phyloP scores from a whole-genome alignment of 2,888 invertebrate genomes.

The Agonopterix arenella region DNA sequence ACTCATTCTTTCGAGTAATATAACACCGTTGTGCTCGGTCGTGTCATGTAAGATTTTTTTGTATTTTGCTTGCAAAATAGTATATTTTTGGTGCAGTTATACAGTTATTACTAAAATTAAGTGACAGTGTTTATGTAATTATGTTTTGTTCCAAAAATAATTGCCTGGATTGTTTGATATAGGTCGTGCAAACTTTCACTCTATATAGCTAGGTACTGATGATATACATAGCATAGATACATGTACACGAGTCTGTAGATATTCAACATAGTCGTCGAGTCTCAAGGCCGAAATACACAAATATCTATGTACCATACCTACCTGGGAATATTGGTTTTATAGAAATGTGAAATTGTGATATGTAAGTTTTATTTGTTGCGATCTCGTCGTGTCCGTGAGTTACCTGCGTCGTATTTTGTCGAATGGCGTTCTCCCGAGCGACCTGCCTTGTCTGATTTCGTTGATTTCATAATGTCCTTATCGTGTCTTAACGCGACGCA shows the following conservation, averaged over 20 bases:
- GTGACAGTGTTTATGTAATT: constrained; percentile 32
- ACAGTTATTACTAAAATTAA: constrained; percentile 30
- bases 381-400: constrained; percentile 29
- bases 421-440: constrained; percentile 40
- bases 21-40: constrained; percentile 77
- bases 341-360: constrained; percentile 42
- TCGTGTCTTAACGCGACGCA: constrained; percentile 38
- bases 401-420: constrained; percentile 29
- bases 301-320: constrained; percentile 49
- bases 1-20: constrained; percentile 72
- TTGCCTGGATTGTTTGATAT: constrained; percentile 39
- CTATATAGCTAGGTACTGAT: constrained; percentile 61
- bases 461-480: constrained; percentile 25
- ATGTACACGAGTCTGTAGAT: constrained; percentile 60
- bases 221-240: constrained; percentile 30
- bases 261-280: constrained; percentile 68
- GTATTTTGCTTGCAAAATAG: constrained; percentile 58
- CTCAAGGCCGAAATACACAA: constrained; percentile 75
- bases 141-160: constrained; percentile 30
- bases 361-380: constrained; percentile 23
- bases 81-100: constrained; percentile 45
- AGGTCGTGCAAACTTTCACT: constrained; percentile 75
- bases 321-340: constrained; percentile 46
- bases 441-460: constrained; percentile 26
- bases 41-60: constrained; percentile 76